phyloP scores from a whole-genome alignment of 2,113 vertebrate genomes.

The Tamias sibiricus region DNA sequence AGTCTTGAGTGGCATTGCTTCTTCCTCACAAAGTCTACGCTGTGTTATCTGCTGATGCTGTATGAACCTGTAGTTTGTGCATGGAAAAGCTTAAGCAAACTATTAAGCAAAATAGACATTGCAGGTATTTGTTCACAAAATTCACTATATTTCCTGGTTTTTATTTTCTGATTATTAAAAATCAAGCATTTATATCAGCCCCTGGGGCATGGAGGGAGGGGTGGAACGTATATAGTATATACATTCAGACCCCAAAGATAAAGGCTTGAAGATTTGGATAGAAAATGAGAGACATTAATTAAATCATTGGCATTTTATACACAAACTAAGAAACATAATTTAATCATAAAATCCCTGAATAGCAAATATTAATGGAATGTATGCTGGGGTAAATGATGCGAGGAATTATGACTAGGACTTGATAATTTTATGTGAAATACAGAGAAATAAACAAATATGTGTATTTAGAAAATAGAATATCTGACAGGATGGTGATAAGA shows the following conservation, averaged over 20 bases:
- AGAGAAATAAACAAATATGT: conserved; percentile 40
- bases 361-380: not conserved
- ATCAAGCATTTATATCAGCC: not conserved
- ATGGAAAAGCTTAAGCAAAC: not conserved
- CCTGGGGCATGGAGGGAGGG: not conserved
- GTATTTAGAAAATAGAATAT: conserved; percentile 53
- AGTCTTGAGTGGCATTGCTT: not conserved
- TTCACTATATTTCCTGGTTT: not conserved
- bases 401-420: conserved; percentile 24
- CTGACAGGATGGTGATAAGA: not conserved
- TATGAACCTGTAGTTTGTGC: not conserved
- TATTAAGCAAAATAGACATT: not conserved
- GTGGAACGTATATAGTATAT: not conserved
- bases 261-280: not conserved
- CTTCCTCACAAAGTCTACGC: not conserved
- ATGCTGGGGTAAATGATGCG: not conserved
- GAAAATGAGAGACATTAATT: conserved; percentile 38
- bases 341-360: conserved; percentile 21
- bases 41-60: not conserved
- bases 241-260: not conserved
- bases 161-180: not conserved
- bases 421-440: conserved; percentile 6
- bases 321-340: conserved; percentile 14
- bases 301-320: conserved; percentile 26
- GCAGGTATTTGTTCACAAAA: not conserved